Conservation (phyloP, 2,888 invertebrate species). For the Coleophora flavipennella region DNA sequence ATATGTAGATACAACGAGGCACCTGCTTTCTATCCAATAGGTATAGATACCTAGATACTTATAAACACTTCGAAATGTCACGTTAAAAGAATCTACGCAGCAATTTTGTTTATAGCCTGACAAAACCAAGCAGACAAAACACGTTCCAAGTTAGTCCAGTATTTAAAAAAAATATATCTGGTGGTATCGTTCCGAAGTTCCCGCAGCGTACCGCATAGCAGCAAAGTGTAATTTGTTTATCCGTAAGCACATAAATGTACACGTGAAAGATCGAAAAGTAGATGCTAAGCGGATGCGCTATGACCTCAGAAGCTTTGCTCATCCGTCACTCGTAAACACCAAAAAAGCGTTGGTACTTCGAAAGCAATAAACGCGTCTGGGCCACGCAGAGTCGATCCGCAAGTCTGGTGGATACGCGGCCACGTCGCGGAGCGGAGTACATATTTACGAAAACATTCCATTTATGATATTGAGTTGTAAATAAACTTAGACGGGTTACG, state of each 20-base stretch:
- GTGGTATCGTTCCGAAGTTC: slow-evolving; percentile 1
- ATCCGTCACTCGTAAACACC: slow-evolving; percentile 48
- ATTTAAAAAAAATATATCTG: too few relatives aligned
- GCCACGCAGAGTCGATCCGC: slow-evolving; percentile 26
- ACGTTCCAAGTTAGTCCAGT: neutral
- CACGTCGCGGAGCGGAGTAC: slow-evolving; percentile 16
- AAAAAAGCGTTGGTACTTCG: slow-evolving; percentile 51
- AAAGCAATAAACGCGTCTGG: slow-evolving; percentile 64
- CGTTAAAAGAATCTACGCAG: neutral
- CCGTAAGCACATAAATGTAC: neutral
- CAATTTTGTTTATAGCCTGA: neutral
- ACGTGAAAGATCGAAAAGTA: slow-evolving; percentile 21
- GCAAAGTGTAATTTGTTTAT: slow-evolving; percentile 1
- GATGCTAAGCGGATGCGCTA: slow-evolving; percentile 49
- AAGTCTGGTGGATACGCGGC: slow-evolving; percentile 32
- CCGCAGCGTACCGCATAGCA: neutral
- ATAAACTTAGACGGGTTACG: slow-evolving; percentile 42
- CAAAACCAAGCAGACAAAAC: neutral
- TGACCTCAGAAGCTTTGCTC: slow-evolving; percentile 42
- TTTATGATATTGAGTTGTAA: slow-evolving; percentile 30
- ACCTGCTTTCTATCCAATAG: slow-evolving; percentile 1
- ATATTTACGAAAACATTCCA: slow-evolving; percentile 21
- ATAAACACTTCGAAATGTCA: too few relatives aligned
- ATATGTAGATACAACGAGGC: neutral
- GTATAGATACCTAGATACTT: neutral